These are phyloP conservation scores for Euleptes europaea DNA, from an alignment of 2,113 vertebrate species.

Conservation along the genomic window DNA sequence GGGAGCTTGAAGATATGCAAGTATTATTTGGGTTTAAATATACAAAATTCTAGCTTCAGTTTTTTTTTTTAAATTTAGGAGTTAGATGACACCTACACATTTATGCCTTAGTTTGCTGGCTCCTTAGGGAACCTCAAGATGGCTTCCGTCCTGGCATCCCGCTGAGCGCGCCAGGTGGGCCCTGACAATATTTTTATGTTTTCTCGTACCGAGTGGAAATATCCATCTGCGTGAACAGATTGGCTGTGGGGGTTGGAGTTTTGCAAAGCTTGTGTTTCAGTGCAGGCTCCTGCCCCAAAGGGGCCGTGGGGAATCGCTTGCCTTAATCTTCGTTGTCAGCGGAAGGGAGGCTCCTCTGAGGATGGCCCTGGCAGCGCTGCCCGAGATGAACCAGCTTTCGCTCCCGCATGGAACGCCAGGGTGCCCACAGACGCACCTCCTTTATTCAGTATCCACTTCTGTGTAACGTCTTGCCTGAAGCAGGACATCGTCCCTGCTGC, in stretches of 20 bases:
- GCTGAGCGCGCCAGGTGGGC: not conserved
- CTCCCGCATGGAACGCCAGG: not conserved
- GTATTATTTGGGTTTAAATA: no score
- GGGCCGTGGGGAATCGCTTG: not conserved
- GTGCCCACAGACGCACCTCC: not conserved
- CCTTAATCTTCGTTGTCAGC: not conserved
- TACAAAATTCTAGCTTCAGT: no score
- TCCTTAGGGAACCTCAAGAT: not conserved
- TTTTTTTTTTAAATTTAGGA: not conserved
- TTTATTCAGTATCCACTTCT: not conserved
- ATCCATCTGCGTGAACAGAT: slow-evolving; percentile 8
- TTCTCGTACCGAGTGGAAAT: not conserved
- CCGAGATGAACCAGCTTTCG: not conserved
- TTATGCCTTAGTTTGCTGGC: no score
- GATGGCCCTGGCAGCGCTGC: not conserved
- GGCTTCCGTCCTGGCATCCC: no score
- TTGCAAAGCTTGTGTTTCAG: not conserved
- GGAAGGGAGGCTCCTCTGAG: not conserved
- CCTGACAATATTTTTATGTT: slow-evolving; percentile 6
- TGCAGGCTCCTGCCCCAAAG: not conserved
- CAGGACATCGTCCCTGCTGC: no score
- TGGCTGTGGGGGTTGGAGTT: not conserved
- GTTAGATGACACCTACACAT: not conserved
- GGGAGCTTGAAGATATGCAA: no score
- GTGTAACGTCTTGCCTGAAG: no score